Evolutionary conservation across 1,140 invertebrate genomes (phyloP).

Genomic region (Papilio xuthus): DNA sequence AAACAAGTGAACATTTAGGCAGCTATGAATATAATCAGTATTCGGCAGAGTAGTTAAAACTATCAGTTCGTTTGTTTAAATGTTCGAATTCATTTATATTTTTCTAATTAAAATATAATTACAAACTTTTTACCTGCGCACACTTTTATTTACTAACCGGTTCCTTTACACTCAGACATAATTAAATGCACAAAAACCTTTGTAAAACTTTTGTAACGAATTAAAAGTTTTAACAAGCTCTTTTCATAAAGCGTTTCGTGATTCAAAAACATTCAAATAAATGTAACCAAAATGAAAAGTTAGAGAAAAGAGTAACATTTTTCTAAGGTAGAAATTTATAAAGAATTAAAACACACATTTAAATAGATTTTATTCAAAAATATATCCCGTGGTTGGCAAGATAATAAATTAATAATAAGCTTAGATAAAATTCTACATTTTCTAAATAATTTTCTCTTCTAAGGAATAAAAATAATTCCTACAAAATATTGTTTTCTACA

Average conservation of each 20-base stretch:
- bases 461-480: too few relatives aligned
- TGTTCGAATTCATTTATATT: neutral
- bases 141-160: constrained; percentile 6
- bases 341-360: neutral
- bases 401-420: too few relatives aligned
- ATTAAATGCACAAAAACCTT: constrained; percentile 21
- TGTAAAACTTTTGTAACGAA: constrained; percentile 8
- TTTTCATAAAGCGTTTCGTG: constrained; percentile 6
- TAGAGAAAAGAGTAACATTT: neutral
- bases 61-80: neutral
- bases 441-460: too few relatives aligned
- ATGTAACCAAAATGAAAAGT: neutral
- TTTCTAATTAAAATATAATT: neutral
- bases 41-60: neutral
- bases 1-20: too few relatives aligned
- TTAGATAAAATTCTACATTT: too few relatives aligned
- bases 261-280: constrained; percentile 8
- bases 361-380: too few relatives aligned
- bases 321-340: neutral
- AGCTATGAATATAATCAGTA: too few relatives aligned
- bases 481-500: neutral
- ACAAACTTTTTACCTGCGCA: neutral
- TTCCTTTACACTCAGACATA: neutral
- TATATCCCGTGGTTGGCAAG: too few relatives aligned
- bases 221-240: constrained; percentile 27